Evolutionary conservation across 2,113 vertebrate species (phyloP).

Genomic region (Syngnathus scovelli): DNA sequence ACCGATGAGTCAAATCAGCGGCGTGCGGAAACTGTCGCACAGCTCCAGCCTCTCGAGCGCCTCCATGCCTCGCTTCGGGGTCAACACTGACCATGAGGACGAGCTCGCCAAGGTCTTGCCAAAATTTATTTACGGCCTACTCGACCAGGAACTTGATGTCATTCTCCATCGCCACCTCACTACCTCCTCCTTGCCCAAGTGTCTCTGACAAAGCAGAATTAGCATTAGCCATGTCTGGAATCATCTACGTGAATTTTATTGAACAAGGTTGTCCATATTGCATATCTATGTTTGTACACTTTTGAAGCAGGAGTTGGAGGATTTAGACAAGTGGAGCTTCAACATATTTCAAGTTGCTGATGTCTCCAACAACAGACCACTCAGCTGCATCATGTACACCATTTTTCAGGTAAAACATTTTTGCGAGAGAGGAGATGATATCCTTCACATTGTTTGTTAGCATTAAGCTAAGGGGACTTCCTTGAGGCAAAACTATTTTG

Average conservation of each 20-base stretch:
- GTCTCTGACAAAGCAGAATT: too few species aligned
- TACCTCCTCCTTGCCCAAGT: too few species aligned
- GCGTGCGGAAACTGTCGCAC: conserved; percentile 67
- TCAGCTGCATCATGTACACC: conserved; percentile 83
- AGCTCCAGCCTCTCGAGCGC: conserved; percentile 67
- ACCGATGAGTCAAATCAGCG: conserved; percentile 68
- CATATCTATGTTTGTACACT: background rate
- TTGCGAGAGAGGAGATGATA: too few species aligned
- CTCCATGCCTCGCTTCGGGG: conserved; percentile 80
- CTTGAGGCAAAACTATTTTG: background rate
- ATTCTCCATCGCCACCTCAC: background rate
- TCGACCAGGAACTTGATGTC: background rate
- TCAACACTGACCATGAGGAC: conserved; percentile 79
- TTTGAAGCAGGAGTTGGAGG: conserved; percentile 78
- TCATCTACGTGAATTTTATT: background rate
- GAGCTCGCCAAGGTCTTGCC: conserved; percentile 74
- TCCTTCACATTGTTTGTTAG: too few species aligned
- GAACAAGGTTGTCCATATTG: background rate
- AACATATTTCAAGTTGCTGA: conserved; percentile 83
- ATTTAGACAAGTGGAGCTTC: conserved; percentile 83
- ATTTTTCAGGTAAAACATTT: conserved; percentile 81
- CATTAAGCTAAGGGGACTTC: too few species aligned
- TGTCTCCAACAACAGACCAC: conserved; percentile 79
- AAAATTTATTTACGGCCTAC: background rate
- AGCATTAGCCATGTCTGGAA: too few species aligned